These are phyloP conservation scores for Nebria brevicollis DNA, from an alignment of 2,888 invertebrate genomes.

Conservation along the genomic window DNA sequence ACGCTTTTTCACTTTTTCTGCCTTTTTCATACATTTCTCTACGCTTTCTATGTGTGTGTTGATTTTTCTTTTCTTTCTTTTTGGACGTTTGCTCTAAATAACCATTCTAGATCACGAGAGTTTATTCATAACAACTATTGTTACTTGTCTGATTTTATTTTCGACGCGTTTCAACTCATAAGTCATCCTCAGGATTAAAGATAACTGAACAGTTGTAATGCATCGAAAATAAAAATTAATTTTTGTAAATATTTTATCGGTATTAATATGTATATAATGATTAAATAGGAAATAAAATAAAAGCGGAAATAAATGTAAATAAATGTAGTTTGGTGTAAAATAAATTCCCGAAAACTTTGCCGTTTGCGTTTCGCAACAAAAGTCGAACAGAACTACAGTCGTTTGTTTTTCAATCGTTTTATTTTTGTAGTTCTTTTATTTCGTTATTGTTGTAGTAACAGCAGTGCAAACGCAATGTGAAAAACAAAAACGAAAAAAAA, in stretches of 20 bases:
- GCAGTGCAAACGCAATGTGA: constrained; percentile 6
- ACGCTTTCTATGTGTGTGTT: background rate
- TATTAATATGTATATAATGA: too few relatives aligned
- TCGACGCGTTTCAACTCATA: too few relatives aligned
- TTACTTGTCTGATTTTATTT: too few relatives aligned
- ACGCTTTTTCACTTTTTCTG: constrained; percentile 7
- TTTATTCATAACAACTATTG: too few relatives aligned
- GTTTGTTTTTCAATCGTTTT: background rate
- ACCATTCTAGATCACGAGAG: too few relatives aligned
- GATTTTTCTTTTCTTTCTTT: background rate
- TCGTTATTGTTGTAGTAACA: background rate
- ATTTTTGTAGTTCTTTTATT: background rate
- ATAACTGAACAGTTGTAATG: too few relatives aligned
- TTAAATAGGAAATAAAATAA: background rate
- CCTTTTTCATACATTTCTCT: background rate
- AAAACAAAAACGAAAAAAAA: constrained; percentile 33
- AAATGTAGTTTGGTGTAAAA: background rate
- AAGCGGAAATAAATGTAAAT: background rate
- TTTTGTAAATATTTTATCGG: too few relatives aligned
- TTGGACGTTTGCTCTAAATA: background rate
- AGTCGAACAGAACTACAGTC: background rate
- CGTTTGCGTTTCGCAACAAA: background rate
- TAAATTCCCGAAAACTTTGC: background rate
- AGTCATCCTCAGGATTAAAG: too few relatives aligned
- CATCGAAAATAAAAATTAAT: too few relatives aligned